Base-by-base conservation (phyloP, 2,113 vertebrate species). In the Hippolais icterina region DNA sequence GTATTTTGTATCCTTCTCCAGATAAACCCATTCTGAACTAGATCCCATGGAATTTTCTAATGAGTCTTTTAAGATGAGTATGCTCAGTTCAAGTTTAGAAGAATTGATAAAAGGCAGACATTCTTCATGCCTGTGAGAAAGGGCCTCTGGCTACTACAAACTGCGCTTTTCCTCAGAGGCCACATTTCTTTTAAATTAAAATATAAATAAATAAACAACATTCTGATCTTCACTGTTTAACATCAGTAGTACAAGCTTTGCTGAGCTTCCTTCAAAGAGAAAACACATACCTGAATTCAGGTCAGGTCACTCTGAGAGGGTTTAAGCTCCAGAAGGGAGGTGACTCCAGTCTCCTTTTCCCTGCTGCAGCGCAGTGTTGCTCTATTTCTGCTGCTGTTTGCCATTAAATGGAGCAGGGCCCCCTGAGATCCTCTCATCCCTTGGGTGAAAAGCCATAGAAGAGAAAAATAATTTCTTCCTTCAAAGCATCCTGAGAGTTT, bases 301-400 rank as follows among this genome's bases (percentile, higher is more conserved):
- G 59, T 93, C 83, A 78, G 83, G 56, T 59, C 64, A 90, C 47
- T 15, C 42, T 9, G 64, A 63, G 57, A 70, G 42, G 5, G 3
- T 37, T 83, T 24, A 31, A 66, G 41, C 53, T 76, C 63, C 53
- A 41, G 20, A 46, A 49, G 2, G 4, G 83, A 70, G 64, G 23
- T 24, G 39, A 74, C 27, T 54, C 23, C 0, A n/a, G 64, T 21
- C 27, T 63, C 75, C 63, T 61, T 71, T 63, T 53, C 31, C 64
- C 10, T 11, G 7, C 41, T 76, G 78, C 75, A 56, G 9, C 1
- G 9, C 1, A 1, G 37, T 9, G 24, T 24, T 0, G 0, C 33
- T 39, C 68, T 3, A 63, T 70, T 89, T 42, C 71, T 18, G 27
- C 50, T 54, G 50, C 76, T 66, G 50, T 60, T 59, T 78, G 68